Percentiles rank a stretch among this genome's conserved stretches.
phyloP scores from a whole-genome alignment of 35 echinoderm and acorn worm genomes.

The Strongylocentrotus purpuratus region DNA sequence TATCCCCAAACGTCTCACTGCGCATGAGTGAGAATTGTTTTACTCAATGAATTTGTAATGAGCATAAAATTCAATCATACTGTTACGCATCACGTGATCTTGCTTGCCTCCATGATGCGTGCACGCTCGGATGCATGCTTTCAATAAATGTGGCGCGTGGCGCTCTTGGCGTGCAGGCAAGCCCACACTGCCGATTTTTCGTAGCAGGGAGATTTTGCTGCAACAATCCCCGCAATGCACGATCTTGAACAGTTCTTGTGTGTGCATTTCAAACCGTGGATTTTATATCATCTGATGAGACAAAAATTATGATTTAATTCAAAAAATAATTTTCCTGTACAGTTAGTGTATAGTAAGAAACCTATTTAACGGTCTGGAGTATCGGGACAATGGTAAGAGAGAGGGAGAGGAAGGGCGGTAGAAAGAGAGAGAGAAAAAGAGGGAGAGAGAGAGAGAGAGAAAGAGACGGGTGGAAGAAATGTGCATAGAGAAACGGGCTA shows the following conservation, averaged over 20 bases:
- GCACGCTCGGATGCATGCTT: background rate
- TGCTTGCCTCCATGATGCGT: background rate
- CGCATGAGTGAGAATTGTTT: background rate
- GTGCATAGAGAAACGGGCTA: too few species aligned
- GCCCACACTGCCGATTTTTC: background rate
- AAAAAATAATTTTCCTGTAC: too few species aligned
- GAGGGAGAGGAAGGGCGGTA: too few species aligned
- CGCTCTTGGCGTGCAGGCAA: background rate
- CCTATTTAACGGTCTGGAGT: too few species aligned
- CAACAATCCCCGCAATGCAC: background rate
- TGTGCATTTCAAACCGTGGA: too few species aligned
- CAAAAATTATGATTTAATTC: too few species aligned
- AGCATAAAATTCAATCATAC: background rate
- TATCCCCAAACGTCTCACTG: background rate
- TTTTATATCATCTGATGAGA: too few species aligned
- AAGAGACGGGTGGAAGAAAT: background rate
- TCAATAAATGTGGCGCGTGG: background rate
- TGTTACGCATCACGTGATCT: background rate
- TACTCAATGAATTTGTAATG: slow-evolving; percentile 13
- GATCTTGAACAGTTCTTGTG: background rate
- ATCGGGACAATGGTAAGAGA: too few species aligned
- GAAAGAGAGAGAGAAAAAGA: background rate
- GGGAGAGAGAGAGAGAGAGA: background rate
- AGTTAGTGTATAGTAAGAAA: too few species aligned
- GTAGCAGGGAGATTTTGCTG: background rate